A percentile compares a stretch with the other conserved stretches of the same genome.
phyloP scores from a whole-genome alignment of 2,113 vertebrate species.

The Tiliqua scincoides region DNA sequence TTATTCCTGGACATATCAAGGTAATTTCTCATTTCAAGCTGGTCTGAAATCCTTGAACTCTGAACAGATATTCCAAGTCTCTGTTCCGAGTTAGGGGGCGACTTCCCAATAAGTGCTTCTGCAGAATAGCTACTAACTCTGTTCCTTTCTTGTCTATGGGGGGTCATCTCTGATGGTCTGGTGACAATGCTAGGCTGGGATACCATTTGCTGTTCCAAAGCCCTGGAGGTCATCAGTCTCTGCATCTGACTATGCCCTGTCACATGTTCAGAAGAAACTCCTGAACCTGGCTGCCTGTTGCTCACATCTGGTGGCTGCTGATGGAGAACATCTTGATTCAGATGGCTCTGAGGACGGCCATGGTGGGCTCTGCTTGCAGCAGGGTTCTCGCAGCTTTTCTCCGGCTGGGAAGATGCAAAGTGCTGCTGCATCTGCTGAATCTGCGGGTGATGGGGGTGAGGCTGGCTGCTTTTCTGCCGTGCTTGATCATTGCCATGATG shows the following conservation, averaged over 20 bases:
- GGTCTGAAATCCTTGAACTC: slow-evolving; percentile 86
- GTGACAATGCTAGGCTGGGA: slow-evolving; percentile 89
- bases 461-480: slow-evolving; percentile 75
- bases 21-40: slow-evolving; percentile 91
- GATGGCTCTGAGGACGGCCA: slow-evolving; percentile 80
- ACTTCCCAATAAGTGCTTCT: slow-evolving; percentile 95
- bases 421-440: slow-evolving; percentile 88
- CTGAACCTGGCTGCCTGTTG: slow-evolving; percentile 79
- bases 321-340: slow-evolving; percentile 82
- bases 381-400: slow-evolving; percentile 93
- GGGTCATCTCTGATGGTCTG: slow-evolving; percentile 86
- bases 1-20: slow-evolving; percentile 91
- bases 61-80: slow-evolving; percentile 91
- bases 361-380: slow-evolving; percentile 82
- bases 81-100: slow-evolving; percentile 86
- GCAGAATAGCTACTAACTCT: slow-evolving; percentile 97
- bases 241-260: slow-evolving; percentile 87
- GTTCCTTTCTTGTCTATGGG: slow-evolving; percentile 93
- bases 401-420: slow-evolving; percentile 86
- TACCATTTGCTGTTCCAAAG: slow-evolving; percentile 92
- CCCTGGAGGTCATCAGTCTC: slow-evolving; percentile 90
- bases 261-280: slow-evolving; percentile 74
- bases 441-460: slow-evolving; percentile 81
- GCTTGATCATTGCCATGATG: slow-evolving; percentile 84
- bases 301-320: slow-evolving; percentile 82